These are phyloP conservation scores for Ursus arctos DNA, from an alignment of 2,113 vertebrate genomes.

Conservation along the genomic window DNA sequence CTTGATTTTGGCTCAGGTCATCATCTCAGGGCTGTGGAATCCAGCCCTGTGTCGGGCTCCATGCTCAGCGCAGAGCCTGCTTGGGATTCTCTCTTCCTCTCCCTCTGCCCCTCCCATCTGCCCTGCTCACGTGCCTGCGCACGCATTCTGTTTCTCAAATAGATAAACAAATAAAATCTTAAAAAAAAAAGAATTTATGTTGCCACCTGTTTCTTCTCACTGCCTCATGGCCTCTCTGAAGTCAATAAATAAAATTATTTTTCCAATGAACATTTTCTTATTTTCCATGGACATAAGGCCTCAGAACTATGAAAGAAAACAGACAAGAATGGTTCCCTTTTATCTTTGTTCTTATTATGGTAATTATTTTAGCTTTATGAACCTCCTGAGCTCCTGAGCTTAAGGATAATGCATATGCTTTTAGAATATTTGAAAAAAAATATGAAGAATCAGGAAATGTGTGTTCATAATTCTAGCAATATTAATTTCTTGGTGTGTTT, in stretches of 20 bases:
- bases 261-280: background rate
- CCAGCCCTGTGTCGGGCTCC: background rate
- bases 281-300: background rate
- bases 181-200: background rate
- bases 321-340: background rate
- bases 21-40: background rate
- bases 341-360: background rate
- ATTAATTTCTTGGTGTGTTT: constrained; percentile 30
- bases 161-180: background rate
- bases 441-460: background rate
- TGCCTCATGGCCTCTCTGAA: background rate
- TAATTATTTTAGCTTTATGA: constrained; percentile 39
- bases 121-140: background rate
- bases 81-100: background rate
- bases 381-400: background rate
- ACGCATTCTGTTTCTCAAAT: background rate
- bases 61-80: background rate
- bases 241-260: constrained; percentile 15
- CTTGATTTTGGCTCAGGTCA: background rate
- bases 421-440: background rate
- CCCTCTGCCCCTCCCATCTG: background rate
- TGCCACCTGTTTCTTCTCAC: background rate
- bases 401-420: background rate
- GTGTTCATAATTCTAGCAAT: background rate
- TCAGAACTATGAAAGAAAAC: background rate